These are phyloP conservation scores for Alosa sapidissima DNA, from an alignment of 2,797 vertebrate species.

Conservation along the genomic window DNA sequence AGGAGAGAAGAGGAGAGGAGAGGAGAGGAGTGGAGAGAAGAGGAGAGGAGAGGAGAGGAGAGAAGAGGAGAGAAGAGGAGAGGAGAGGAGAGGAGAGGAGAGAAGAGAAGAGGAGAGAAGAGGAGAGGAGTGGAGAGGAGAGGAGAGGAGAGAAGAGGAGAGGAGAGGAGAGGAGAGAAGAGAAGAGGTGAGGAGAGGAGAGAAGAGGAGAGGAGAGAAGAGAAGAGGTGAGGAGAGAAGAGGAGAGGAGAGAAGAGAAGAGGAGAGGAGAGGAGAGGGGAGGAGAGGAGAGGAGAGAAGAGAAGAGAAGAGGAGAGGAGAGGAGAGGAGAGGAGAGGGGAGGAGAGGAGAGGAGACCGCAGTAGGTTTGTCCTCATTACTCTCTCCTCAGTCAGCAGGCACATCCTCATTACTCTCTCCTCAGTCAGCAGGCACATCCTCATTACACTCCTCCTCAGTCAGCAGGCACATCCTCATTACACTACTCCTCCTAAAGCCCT, in stretches of 20 bases:
- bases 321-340: no score
- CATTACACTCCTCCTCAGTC: constrained; percentile 1
- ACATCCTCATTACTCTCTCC: constrained; percentile 4
- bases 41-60: not conserved
- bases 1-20: not conserved
- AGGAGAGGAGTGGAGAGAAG: not conserved
- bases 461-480: constrained; percentile 13
- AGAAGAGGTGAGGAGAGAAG: no score
- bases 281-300: no score
- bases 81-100: not conserved
- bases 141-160: not conserved
- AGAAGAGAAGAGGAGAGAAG: not conserved
- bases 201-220: no score
- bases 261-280: no score
- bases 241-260: no score
- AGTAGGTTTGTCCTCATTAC: constrained; percentile 9
- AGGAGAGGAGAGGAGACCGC: not conserved
- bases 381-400: not conserved
- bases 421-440: constrained; percentile 13
- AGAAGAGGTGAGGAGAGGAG: no score
- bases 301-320: no score
- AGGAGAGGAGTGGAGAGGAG: not conserved
- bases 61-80: not conserved
- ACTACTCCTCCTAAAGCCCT: not conserved
- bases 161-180: not conserved